A percentile compares a stretch with the other conserved stretches of the same genome.
These are phyloP conservation scores for Pangasius mekongensis DNA, from an alignment of 2,797 vertebrate species.

Conservation along the genomic window DNA sequence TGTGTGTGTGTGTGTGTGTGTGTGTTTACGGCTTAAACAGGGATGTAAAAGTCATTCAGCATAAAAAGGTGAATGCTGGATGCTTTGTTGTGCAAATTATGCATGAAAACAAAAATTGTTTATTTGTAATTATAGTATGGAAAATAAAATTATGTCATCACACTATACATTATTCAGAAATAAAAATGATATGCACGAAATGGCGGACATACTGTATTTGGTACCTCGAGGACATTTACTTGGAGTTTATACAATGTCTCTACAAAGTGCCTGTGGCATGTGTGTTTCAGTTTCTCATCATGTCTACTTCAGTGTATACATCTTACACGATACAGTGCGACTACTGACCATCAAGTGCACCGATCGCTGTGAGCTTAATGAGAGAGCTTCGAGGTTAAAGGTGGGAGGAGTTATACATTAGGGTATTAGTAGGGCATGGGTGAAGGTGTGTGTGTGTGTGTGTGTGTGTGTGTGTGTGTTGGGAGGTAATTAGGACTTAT, in stretches of 20 bases:
- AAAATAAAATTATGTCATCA: not conserved
- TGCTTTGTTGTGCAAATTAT: not conserved
- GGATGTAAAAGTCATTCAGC: constrained; percentile 29
- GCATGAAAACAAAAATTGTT: not conserved
- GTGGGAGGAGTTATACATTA: constrained; percentile 20
- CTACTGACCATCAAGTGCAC: not conserved
- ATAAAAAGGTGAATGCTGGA: constrained; percentile 11
- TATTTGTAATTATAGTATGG: not conserved
- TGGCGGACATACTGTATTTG: not conserved
- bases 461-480: not conserved
- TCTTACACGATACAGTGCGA: not conserved
- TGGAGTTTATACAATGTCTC: not conserved
- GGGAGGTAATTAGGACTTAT: not conserved
- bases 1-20: constrained; percentile 56
- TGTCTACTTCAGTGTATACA: not conserved
- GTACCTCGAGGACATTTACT: not conserved
- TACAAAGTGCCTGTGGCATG: not conserved
- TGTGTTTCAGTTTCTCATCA: not conserved
- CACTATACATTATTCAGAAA: not conserved
- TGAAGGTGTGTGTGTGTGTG: not conserved
- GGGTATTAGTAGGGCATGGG: not conserved
- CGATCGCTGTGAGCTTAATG: not conserved
- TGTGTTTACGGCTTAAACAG: constrained; percentile 52
- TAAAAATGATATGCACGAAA: not conserved
- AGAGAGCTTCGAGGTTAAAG: not conserved